These are phyloP conservation scores for Hypomecis punctinalis DNA, from an alignment of 2,888 invertebrate genomes.

Conservation along the genomic window DNA sequence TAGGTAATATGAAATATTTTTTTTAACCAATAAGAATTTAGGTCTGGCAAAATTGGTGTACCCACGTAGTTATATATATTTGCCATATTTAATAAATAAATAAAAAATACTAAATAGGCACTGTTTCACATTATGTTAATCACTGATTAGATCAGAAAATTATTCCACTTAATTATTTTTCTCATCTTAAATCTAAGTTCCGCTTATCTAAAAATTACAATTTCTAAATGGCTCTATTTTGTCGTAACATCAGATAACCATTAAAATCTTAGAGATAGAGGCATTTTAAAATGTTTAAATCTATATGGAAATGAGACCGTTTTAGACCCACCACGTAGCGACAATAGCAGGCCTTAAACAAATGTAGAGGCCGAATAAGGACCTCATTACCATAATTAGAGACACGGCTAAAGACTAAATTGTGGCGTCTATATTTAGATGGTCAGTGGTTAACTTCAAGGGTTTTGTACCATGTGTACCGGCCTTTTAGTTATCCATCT, in stretches of 20 bases:
- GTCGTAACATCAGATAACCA: slow-evolving; percentile 44
- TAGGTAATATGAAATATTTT: too few relatives aligned
- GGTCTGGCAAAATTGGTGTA: too few relatives aligned
- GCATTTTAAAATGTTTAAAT: slow-evolving; percentile 46
- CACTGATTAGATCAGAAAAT: neutral
- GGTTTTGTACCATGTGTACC: neutral
- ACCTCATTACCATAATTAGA: slow-evolving; percentile 48
- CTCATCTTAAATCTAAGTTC: neutral
- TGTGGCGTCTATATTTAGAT: slow-evolving; percentile 14
- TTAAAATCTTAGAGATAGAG: slow-evolving; percentile 50
- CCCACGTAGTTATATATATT: too few relatives aligned
- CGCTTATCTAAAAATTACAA: slow-evolving; percentile 14
- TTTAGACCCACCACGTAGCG: slow-evolving; percentile 42
- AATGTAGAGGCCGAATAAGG: slow-evolving; percentile 45
- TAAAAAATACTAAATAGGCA: too few relatives aligned
- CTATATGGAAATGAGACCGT: slow-evolving; percentile 56
- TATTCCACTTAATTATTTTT: neutral
- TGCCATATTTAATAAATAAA: too few relatives aligned
- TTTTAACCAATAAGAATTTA: too few relatives aligned
- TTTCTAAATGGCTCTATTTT: slow-evolving; percentile 12
- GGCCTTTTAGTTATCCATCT: neutral
- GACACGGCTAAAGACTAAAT: slow-evolving; percentile 36
- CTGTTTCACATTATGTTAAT: too few relatives aligned
- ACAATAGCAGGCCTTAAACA: slow-evolving; percentile 40
- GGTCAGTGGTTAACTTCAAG: slow-evolving; percentile 13